These are phyloP conservation scores for Trichosurus vulpecula DNA, from an alignment of 2,797 vertebrate genomes.

Conservation along the genomic window DNA sequence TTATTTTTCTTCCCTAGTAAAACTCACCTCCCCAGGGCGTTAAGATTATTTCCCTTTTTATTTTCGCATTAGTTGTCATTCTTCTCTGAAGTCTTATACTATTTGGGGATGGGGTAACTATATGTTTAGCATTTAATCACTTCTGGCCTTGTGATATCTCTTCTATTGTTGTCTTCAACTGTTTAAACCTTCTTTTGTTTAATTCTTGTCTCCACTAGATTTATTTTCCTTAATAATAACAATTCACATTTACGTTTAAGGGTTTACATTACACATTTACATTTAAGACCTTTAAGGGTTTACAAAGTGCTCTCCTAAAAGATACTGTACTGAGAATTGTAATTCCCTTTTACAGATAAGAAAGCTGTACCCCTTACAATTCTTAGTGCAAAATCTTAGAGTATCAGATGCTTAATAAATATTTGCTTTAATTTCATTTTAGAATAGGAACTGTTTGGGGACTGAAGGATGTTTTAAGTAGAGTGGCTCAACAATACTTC, in stretches of 20 bases:
- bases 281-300: not conserved
- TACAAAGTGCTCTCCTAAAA: not conserved
- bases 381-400: conserved; percentile 3
- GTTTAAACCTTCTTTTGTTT: conserved; percentile 9
- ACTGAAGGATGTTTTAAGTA: not conserved
- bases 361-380: not conserved
- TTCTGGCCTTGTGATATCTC: not conserved
- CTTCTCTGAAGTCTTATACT: not conserved
- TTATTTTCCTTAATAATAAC: not conserved
- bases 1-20: not conserved
- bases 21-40: not conserved
- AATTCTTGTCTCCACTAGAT: conserved; percentile 18
- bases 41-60: not conserved
- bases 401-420: not conserved
- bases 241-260: not conserved
- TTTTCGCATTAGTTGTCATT: conserved; percentile 29
- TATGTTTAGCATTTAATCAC: conserved; percentile 2
- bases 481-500: not conserved
- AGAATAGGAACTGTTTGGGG: not conserved
- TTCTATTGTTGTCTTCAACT: conserved; percentile 9
- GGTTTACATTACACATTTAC: not conserved
- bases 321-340: not conserved
- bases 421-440: conserved; percentile 52
- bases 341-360: not conserved
- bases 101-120: not conserved